Percentiles rank a stretch among this genome's conserved stretches.
Evolutionary conservation across 2,797 vertebrate genomes (phyloP).

Genomic region (Acrossocheilus wenchowensis): DNA sequence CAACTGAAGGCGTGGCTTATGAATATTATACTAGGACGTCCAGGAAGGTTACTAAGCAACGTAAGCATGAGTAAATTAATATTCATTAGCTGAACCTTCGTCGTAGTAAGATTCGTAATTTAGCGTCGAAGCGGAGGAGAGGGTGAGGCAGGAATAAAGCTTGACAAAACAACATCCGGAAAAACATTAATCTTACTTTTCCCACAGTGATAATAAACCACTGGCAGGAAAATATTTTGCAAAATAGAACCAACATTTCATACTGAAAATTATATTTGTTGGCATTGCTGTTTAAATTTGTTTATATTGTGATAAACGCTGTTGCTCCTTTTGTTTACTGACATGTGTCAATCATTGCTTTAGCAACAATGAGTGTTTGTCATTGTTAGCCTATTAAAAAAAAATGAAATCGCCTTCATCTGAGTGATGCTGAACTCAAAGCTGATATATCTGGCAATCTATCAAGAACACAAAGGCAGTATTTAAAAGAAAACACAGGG

Average conservation of each 20-base stretch:
- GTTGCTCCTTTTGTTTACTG: conserved; percentile 7
- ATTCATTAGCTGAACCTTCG: conserved; percentile 9
- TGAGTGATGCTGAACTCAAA: neutral
- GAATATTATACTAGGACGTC: neutral
- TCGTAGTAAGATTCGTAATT: conserved; percentile 28
- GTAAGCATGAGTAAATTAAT: neutral
- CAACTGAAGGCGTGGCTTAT: conserved; percentile 4
- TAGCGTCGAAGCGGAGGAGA: neutral
- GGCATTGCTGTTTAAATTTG: neutral
- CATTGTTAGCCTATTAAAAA: neutral
- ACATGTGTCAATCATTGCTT: conserved; percentile 14
- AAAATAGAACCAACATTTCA: neutral
- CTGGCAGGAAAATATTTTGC: neutral
- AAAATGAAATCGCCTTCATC: neutral
- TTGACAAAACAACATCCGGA: conserved; percentile 39
- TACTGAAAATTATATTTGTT: neutral
- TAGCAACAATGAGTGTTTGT: neutral
- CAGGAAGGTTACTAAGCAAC: conserved; percentile 38
- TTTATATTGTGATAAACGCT: neutral
- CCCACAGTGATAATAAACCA: neutral
- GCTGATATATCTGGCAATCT: neutral
- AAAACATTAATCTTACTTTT: neutral
- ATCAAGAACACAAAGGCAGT: conserved; percentile 1
- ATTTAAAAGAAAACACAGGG: neutral
- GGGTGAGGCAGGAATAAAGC: conserved; percentile 39